A percentile compares a stretch with the other conserved stretches of the same genome.
Conservation (phyloP, 1,140 invertebrate genomes). For the Calosoma granatense region DNA sequence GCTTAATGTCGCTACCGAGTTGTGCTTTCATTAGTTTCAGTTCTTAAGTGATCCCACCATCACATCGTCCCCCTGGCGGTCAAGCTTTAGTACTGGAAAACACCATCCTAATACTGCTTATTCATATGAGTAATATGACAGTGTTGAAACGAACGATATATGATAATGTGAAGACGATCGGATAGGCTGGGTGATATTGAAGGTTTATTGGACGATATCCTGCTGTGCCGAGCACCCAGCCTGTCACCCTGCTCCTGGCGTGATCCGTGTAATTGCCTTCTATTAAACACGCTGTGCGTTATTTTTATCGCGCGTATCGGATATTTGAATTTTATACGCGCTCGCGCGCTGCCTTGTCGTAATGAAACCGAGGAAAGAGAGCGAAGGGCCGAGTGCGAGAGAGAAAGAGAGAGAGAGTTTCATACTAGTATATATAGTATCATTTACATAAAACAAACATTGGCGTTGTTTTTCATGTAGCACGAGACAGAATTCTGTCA, state of each 20-base stretch:
- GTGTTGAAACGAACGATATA: too few species aligned
- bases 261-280: background rate
- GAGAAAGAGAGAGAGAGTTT: too few species aligned
- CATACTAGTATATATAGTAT: too few species aligned
- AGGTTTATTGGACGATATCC: background rate
- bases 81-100: too few species aligned
- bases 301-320: slow-evolving; percentile 6
- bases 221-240: too few species aligned
- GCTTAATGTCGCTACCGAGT: background rate
- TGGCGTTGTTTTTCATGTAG: slow-evolving; percentile 7
- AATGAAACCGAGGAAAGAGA: background rate
- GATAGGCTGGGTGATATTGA: too few species aligned
- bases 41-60: background rate
- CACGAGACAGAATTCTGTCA: slow-evolving; percentile 5
- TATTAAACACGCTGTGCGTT: slow-evolving; percentile 1
- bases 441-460: slow-evolving; percentile 9
- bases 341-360: background rate
- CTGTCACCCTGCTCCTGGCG: background rate
- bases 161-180: too few species aligned
- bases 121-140: too few species aligned
- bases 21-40: background rate
- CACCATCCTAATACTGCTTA: too few species aligned
- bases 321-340: background rate
- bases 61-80: too few species aligned
- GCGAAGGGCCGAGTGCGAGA: too few species aligned